phyloP scores from a whole-genome alignment of 2,113 vertebrate species.

The Upupa epops region DNA sequence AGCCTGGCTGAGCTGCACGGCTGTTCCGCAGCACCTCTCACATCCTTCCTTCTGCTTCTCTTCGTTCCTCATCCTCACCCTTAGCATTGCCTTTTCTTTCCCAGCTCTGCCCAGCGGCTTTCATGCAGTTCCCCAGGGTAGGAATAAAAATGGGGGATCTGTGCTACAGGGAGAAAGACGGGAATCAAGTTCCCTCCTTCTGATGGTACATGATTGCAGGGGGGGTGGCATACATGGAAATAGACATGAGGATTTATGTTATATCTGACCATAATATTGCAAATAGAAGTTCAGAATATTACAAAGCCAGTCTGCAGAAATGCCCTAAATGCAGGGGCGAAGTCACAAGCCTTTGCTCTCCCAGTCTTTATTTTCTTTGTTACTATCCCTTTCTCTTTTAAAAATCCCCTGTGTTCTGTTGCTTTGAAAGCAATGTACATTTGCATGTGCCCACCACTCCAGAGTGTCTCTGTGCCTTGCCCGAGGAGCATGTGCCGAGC shows the following conservation, averaged over 20 bases:
- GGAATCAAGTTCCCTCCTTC: background rate
- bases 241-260: background rate
- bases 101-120: background rate
- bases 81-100: background rate
- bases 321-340: background rate
- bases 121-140: background rate
- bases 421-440: background rate
- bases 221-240: background rate
- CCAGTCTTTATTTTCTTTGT: background rate
- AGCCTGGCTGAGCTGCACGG: background rate
- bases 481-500: constrained; percentile 23
- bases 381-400: background rate
- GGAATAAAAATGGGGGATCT: background rate
- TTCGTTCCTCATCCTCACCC: background rate
- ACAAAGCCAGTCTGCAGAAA: background rate
- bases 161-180: background rate
- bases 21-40: rapidly evolving
- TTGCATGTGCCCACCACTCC: background rate
- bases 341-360: background rate
- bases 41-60: background rate
- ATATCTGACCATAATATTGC: background rate
- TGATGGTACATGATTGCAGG: background rate
- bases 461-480: background rate
- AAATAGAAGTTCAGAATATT: background rate
- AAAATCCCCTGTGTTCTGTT: background rate